phyloP scores from a whole-genome alignment of 1,140 invertebrate genomes.

The Pseudomyrmex dendroicus region DNA sequence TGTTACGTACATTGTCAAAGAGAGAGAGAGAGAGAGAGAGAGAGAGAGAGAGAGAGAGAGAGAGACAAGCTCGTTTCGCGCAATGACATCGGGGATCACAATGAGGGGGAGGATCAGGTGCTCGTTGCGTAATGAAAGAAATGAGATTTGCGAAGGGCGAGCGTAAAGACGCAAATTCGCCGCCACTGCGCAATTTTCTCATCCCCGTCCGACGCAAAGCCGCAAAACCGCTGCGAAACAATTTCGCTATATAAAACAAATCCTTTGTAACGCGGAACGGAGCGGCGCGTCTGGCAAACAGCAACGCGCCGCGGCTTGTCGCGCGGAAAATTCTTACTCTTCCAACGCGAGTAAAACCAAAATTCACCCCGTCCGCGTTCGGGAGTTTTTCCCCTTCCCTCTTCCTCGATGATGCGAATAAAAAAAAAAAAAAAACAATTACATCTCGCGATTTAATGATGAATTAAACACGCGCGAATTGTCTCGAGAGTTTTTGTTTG shows the following conservation, averaged over 20 bases:
- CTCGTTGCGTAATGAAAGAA: constrained; percentile 24
- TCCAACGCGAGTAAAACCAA: neutral
- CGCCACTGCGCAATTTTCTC: neutral
- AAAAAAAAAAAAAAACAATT: too few relatives aligned
- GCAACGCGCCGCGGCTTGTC: constrained; percentile 29
- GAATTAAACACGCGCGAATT: too few relatives aligned
- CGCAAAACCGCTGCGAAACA: constrained; percentile 35
- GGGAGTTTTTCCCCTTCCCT: constrained; percentile 12
- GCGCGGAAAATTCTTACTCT: constrained; percentile 35
- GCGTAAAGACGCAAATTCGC: constrained; percentile 20
- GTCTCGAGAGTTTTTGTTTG: too few relatives aligned
- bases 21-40: too few relatives aligned
- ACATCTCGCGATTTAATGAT: too few relatives aligned
- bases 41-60: too few relatives aligned
- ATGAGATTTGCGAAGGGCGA: constrained; percentile 19
- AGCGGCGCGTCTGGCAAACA: neutral
- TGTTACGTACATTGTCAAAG: too few relatives aligned
- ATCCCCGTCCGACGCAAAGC: neutral
- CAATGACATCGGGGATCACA: too few relatives aligned
- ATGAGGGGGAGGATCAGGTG: neutral
- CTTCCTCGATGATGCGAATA: neutral
- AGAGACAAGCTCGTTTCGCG: too few relatives aligned
- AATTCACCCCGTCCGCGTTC: neutral
- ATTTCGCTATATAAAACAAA: constrained; percentile 42
- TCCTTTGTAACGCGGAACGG: constrained; percentile 41